Base-by-base conservation (phyloP, 2,888 invertebrate species). In the Chymomyza caudatula region DNA sequence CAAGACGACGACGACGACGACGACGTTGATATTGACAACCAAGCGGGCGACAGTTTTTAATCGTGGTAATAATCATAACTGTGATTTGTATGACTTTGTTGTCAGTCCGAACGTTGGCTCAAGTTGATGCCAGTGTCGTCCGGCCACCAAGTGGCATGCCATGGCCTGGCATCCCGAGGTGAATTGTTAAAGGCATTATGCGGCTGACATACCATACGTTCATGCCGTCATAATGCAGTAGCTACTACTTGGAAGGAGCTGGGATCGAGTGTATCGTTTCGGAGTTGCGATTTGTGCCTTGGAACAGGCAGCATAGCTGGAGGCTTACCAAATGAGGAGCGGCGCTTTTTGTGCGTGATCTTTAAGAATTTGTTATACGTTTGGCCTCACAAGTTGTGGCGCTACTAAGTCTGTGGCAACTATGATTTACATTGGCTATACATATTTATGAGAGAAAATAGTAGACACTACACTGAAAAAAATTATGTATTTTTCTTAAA, bases 1-100 rank as follows among this genome's bases (percentile, higher is more conserved):
- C n/a, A 51, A 15, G 54, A 19, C 23, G 47, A 58, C 13, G 51
- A 56, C 62, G 65, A 51, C 60, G 59, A 53, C 71, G 66, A 59
- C 60, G 66, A 51, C 51, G 20, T 15, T 17, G 15, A 51, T 37
- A 37, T n/a, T 13, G 47, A 49, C 51, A 13, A 22, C 63, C 37
- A 51, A 29, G 37, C 82, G 74, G 85, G 85, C 83, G 86, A 87
- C 78, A 87, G 83, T 86, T 83, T 83, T 85, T 87, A 83, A 87
- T 87, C 84, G 87, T 59, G 69, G 83, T 87, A 85, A 83, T 83
- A 83, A 83, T 83, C 86, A 87, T 83, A 87, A 86, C 87, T 83
- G 83, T 85, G 83, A 83, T 83, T 83, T 83, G 83, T 83, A 85
- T 83, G 82, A 83, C 86, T 85, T 70, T 86, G 80, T 83, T 75